These are phyloP conservation scores for Drosophila koepferae DNA, from an alignment of 2,888 invertebrate genomes.

Conservation along the genomic window DNA sequence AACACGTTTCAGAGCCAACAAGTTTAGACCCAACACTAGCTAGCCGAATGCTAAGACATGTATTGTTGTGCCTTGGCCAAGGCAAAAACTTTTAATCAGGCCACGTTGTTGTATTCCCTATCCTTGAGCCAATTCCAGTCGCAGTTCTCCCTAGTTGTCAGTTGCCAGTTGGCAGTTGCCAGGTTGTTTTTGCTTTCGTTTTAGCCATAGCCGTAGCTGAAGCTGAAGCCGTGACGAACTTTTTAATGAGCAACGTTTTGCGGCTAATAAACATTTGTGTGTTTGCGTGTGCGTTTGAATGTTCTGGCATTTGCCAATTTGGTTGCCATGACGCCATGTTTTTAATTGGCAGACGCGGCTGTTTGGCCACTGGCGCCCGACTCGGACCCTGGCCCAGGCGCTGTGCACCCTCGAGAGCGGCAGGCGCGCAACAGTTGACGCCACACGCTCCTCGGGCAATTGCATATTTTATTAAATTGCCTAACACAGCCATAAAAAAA, in stretches of 20 bases:
- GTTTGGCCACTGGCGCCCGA: conserved; percentile 36
- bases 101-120: conserved; percentile 37
- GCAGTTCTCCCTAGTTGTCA: conserved; percentile 16
- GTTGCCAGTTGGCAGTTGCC: conserved; percentile 19
- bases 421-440: conserved; percentile 58
- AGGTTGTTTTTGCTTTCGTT: conserved; percentile 24
- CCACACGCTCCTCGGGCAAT: conserved; percentile 51
- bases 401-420: conserved; percentile 30
- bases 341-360: conserved; percentile 72
- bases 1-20: conserved; percentile 31
- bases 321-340: conserved; percentile 77
- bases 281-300: conserved; percentile 20
- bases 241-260: conserved; percentile 79
- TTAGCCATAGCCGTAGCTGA: conserved; percentile 39
- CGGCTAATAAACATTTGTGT: conserved; percentile 81
- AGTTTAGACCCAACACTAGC: conserved; percentile 37
- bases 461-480: conserved; percentile 67
- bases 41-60: conserved; percentile 26
- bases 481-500: conserved; percentile 24
- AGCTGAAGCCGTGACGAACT: conserved; percentile 65
- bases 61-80: conserved; percentile 25
- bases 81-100: conserved; percentile 55
- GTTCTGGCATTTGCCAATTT: conserved; percentile 44
- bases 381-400: conserved; percentile 17
- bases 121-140: conserved; percentile 21